Evolutionary conservation across 2,797 vertebrate species (phyloP), one percentile per base, ranked within the genome.

Genomic region (Molossus alvarezi): DNA sequence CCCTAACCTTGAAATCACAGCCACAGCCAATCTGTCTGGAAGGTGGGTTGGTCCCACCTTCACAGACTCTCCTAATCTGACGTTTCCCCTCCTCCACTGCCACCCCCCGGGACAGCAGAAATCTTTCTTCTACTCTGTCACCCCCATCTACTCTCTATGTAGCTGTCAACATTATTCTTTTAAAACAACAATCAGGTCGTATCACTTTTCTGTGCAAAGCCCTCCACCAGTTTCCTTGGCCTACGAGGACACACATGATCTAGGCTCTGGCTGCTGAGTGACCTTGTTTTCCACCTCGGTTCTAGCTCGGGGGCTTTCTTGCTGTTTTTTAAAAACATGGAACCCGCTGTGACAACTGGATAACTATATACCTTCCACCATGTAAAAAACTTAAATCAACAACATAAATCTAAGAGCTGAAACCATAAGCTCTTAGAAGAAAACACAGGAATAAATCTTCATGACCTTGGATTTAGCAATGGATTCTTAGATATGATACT

Each of bases 111-210:
- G 55, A 58, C 21, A 21, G 48, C 37, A 58, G 62, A 51, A 57
- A 67, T 41, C 76, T 20, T 75, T 27, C 83, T 41, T 51, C 64
- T n/a, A 53, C 6, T 64, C 45, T 37, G 20, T 64, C 21, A n/a
- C 27, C 0, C 13, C 80, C 20, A 55, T 3, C 64, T 14, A 27
- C 5, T 84, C 55, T 51, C 53, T 29, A 65, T 15, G 33, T 69
- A 88, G 37, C 23, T 79, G 29, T 41, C 57, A 58, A 62, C 82
- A 64, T 58, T 29, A 73, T 27, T 65, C 55, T 76, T 93, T 85
- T 37, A 85, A 85, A 95, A 58, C 53, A 90, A 94, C 95, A 77
- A 41, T 48, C 27, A 84, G 65, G 76, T 37, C 94, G n/a, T 17
- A 27, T 12, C 64, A 58, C n/a, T 73, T 89, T 53, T 45, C 58